Conservation (phyloP, 2,113 vertebrate species). For the Mohoua ochrocephala region DNA sequence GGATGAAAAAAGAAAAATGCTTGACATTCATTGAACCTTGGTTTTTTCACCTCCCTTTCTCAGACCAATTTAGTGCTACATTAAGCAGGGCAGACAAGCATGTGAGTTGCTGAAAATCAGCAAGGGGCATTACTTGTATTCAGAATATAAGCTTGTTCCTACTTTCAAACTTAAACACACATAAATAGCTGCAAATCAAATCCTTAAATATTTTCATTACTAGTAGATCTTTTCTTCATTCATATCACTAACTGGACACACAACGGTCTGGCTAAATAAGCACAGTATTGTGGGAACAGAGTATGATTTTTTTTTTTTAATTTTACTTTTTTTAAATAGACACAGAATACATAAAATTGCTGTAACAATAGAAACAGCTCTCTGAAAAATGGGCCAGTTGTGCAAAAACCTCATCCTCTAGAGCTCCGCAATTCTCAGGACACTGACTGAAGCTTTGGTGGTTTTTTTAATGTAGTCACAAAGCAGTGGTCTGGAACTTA, state of each 20-base stretch:
- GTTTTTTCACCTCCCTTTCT: not conserved
- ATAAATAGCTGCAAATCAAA: not conserved
- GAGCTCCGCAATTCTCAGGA: accelerated
- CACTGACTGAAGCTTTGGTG: not conserved
- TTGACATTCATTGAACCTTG: not conserved
- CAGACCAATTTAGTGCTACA: not conserved
- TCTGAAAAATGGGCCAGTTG: not conserved
- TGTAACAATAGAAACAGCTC: accelerated
- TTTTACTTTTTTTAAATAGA: not conserved
- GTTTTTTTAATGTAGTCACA: not conserved
- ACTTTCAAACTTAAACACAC: not conserved
- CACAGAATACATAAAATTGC: not conserved
- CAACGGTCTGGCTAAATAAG: not conserved
- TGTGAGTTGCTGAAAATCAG: not conserved
- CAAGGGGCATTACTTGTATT: not conserved
- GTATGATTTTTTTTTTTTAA: not conserved
- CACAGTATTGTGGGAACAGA: not conserved
- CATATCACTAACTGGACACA: not conserved
- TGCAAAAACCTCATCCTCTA: not conserved
- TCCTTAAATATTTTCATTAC: not conserved
- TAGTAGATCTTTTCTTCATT: not conserved
- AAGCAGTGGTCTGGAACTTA: not conserved
- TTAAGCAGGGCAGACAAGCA: not conserved
- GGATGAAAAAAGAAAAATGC: not conserved
- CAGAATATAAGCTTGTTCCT: not conserved